phyloP scores from a whole-genome alignment of 2,888 invertebrate genomes.

The Cordilura impudica region DNA sequence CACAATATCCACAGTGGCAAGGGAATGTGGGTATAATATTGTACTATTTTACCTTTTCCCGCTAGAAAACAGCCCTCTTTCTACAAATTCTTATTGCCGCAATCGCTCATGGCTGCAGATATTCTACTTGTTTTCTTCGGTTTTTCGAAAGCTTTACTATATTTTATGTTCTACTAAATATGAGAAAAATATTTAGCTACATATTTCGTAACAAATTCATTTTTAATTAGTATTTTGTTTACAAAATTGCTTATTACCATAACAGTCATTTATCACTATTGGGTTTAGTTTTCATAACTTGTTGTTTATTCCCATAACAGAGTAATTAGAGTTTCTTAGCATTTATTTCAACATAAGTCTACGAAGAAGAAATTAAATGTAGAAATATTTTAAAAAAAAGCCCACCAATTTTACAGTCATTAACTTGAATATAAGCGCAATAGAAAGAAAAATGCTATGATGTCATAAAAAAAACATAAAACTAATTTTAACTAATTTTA shows the following conservation, averaged over 20 bases:
- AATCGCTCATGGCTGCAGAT: too few species aligned
- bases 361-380: background rate
- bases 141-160: too few species aligned
- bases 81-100: too few species aligned
- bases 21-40: too few species aligned
- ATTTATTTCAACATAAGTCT: background rate
- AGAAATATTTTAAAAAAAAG: background rate
- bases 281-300: background rate
- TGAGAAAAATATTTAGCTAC: too few species aligned
- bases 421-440: background rate
- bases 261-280: constrained; percentile 8
- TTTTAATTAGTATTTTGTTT: constrained; percentile 19
- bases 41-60: too few species aligned
- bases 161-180: background rate
- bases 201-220: background rate
- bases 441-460: too few species aligned
- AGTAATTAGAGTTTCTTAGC: constrained; percentile 12
- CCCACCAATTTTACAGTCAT: background rate
- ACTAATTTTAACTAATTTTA: too few species aligned
- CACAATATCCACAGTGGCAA: too few species aligned
- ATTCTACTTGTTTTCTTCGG: too few species aligned
- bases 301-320: constrained; percentile 47
- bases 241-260: constrained; percentile 21
- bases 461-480: too few species aligned
- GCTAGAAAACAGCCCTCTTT: too few species aligned